Base-by-base conservation (phyloP, 2,888 invertebrate species). In the Actias luna region DNA sequence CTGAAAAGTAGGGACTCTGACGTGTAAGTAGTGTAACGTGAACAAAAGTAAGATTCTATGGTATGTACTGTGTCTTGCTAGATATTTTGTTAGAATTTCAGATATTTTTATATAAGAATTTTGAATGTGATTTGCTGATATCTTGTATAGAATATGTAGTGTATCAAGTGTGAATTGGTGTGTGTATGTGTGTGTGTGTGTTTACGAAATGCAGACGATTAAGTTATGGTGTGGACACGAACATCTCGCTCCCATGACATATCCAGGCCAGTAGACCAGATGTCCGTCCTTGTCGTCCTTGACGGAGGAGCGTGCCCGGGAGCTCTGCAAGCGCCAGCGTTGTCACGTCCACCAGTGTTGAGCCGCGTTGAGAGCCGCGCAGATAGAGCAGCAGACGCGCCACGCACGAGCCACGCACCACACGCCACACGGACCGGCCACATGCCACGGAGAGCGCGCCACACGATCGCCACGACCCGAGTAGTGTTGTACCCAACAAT, bases 211-310 rank as follows among this genome's bases (percentile, higher is more conserved):
- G 78, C 79, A 78, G 78, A 79, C 64, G 76, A 79, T 87, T 82
- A 86, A 88, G 87, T 85, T 87, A 88, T 88, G 87, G 80, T 93
- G 94, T 95, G 96, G 96, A 96, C 96, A 97, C 97, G 97, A 97
- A 97, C 99, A 99, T 98, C 99, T 96, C 95, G 98, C 97, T 96
- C 98, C 98, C 94, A 99, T 97, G 94, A 98, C 95, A 95, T 99
- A 99, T 94, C 99, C 99, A 94, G 96, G 96, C 94, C 97, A 97
- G 97, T 99, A 99, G 94, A 99, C 97, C 94, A 99, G 98, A 94
- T 99, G 99, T 94, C 99, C 99, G 94, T 99, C 99, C 94, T 97
- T 97, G 95, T 99, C 99, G 95, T 99, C 99, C 95, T 98, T 98
- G 94, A 99, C 96, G 93, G 97, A 97, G 93, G 98, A 97, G 92